Conservation (phyloP, 2,113 vertebrate species). For the Paramisgurnus dabryanus region DNA sequence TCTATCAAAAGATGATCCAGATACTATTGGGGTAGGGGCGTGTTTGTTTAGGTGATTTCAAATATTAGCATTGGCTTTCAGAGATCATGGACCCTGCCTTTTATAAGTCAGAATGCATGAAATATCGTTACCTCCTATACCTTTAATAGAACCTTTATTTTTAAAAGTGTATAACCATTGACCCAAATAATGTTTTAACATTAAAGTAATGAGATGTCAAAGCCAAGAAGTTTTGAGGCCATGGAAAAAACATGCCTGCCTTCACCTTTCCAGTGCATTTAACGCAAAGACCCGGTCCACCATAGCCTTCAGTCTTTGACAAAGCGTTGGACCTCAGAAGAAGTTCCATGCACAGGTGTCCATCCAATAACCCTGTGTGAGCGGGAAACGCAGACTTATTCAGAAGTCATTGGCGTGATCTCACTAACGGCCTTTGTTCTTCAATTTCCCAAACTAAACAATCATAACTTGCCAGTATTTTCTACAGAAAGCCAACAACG, state of each 20-base stretch:
- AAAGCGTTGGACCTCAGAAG: constrained; percentile 29
- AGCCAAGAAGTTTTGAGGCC: constrained; percentile 51
- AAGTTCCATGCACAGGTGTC: neutral
- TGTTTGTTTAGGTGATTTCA: too few relatives aligned
- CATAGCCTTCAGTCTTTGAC: constrained; percentile 54
- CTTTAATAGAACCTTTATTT: too few relatives aligned
- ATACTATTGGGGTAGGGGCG: too few relatives aligned
- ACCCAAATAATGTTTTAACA: too few relatives aligned
- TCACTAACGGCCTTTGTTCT: constrained; percentile 29
- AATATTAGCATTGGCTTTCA: too few relatives aligned
- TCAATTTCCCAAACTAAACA: constrained; percentile 9
- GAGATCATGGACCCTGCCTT: too few relatives aligned
- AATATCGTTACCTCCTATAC: too few relatives aligned
- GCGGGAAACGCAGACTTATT: constrained; percentile 13
- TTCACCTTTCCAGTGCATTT: constrained; percentile 64
- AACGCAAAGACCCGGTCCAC: constrained; percentile 63
- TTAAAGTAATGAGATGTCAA: constrained; percentile 35
- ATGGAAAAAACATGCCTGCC: constrained; percentile 65
- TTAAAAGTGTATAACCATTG: neutral
- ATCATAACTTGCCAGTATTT: constrained; percentile 16
- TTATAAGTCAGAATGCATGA: too few relatives aligned
- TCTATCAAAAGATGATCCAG: too few relatives aligned
- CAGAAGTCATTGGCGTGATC: neutral
- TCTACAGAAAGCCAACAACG: neutral
- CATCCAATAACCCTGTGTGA: constrained; percentile 21